These are phyloP conservation scores for Acanthornis magna DNA, from an alignment of 2,797 vertebrate species.

Conservation along the genomic window DNA sequence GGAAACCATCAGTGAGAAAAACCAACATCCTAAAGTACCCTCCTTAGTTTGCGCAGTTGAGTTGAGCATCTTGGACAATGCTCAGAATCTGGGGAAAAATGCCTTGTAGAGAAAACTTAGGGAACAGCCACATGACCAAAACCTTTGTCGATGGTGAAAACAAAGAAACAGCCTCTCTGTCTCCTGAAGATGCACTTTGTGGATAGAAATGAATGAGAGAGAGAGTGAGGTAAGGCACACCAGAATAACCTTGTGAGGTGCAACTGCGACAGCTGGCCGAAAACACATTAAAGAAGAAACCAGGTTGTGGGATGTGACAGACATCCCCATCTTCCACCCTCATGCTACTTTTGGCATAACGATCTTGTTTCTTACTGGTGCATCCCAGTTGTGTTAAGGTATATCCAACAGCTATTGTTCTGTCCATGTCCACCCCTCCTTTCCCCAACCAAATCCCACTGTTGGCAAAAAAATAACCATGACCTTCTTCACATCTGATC, in stretches of 20 bases:
- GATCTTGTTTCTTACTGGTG: background rate
- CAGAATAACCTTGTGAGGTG: background rate
- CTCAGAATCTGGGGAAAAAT: background rate
- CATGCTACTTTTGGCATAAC: background rate
- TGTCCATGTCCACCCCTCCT: accelerated
- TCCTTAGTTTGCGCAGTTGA: accelerated
- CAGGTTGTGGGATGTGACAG: background rate
- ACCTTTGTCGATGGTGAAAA: background rate
- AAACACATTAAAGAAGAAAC: background rate
- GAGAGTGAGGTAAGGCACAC: background rate
- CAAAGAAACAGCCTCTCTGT: background rate
- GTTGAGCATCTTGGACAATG: background rate
- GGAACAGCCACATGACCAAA: background rate
- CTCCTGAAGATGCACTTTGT: background rate
- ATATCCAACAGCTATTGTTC: background rate
- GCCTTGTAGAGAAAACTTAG: background rate
- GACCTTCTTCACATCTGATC: background rate
- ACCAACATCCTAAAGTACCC: accelerated
- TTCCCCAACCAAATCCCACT: background rate
- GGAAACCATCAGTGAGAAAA: background rate
- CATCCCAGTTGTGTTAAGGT: background rate
- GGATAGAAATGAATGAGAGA: background rate
- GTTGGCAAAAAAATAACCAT: background rate
- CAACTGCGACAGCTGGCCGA: background rate
- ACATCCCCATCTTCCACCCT: background rate